Conservation (phyloP, 2,797 vertebrate genomes). For the Otus scops region DNA sequence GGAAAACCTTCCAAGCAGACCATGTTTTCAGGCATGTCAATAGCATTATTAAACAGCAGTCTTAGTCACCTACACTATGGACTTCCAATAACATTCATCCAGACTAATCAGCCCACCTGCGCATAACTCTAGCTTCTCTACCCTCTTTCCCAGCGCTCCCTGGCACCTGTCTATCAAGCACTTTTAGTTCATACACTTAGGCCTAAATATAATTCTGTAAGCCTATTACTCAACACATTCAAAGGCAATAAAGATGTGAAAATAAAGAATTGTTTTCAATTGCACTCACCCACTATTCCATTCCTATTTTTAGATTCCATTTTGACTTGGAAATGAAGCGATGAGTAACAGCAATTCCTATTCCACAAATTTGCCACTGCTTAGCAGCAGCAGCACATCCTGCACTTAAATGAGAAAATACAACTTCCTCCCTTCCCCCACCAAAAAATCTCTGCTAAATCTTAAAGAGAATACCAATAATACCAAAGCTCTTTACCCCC, state of each 20-base stretch:
- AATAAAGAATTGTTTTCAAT: not conserved
- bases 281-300: not conserved
- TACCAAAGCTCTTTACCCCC: not conserved
- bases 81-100: not conserved
- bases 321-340: not conserved
- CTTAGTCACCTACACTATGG: not conserved
- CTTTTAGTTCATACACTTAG: not conserved
- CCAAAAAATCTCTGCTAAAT: not conserved
- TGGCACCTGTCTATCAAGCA: not conserved
- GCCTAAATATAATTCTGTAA: not conserved
- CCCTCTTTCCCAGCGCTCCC: not conserved
- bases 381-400: not conserved
- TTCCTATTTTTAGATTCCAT: constrained; percentile 26
- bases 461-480: not conserved
- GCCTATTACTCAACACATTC: not conserved
- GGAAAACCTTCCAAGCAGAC: not conserved
- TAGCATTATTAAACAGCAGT: not conserved
- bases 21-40: not conserved
- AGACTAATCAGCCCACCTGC: not conserved
- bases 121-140: not conserved
- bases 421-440: not conserved
- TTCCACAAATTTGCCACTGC: not conserved
- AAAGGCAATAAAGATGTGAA: not conserved
- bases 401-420: constrained; percentile 11
- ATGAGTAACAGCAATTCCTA: constrained; percentile 34